phyloP scores from a whole-genome alignment of 2,888 invertebrate genomes.

The Tetragonisca angustula region DNA sequence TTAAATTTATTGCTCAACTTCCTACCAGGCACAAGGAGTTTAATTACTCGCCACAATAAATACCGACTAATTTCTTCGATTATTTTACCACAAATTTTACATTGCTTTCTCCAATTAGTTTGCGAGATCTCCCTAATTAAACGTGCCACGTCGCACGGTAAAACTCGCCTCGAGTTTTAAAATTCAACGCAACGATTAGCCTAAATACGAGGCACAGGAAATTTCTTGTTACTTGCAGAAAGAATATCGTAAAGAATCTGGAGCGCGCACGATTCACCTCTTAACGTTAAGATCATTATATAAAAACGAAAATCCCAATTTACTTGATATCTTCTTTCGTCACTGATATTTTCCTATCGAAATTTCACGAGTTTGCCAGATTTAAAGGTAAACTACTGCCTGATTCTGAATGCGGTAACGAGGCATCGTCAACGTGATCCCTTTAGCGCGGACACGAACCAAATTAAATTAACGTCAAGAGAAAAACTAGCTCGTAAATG shows the following conservation, averaged over 20 bases:
- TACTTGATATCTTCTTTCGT: no score
- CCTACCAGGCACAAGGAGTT: neutral
- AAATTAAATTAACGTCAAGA: neutral
- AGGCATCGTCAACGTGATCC: no score
- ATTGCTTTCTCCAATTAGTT: slow-evolving; percentile 29
- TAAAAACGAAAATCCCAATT: no score
- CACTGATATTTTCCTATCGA: no score
- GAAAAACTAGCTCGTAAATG: neutral
- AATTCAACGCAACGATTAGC: slow-evolving; percentile 1
- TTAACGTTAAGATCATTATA: no score
- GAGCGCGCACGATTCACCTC: neutral
- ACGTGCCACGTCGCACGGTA: neutral
- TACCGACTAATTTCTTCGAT: neutral
- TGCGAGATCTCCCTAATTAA: slow-evolving; percentile 8
- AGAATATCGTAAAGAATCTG: no score
- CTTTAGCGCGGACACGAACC: no score
- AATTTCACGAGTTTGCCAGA: no score
- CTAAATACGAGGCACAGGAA: neutral
- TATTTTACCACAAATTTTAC: neutral
- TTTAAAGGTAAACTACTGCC: no score
- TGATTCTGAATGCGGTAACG: no score
- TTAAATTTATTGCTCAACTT: neutral
- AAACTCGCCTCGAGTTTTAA: neutral
- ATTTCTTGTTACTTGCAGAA: no score
- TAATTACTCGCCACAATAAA: slow-evolving; percentile 12